A percentile compares a stretch with the other conserved stretches of the same genome.
Evolutionary conservation across 2,113 vertebrate genomes (phyloP).

Genomic region (Hippocampus comes): DNA sequence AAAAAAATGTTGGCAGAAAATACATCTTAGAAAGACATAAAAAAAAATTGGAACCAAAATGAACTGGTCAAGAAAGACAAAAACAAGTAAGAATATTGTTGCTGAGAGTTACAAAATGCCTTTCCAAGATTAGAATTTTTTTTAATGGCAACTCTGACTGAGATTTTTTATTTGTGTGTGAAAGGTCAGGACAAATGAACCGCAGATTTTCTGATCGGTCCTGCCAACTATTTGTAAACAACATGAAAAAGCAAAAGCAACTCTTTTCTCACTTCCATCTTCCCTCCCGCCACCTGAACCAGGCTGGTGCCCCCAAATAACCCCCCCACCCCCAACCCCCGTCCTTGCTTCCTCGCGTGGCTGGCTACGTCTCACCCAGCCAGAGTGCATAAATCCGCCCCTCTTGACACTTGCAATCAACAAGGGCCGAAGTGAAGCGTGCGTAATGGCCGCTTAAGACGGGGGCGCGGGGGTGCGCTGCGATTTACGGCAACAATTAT

Average conservation of each 20-base stretch:
- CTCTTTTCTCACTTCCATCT: neutral
- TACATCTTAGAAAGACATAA: neutral
- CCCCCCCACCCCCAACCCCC: constrained; percentile 2
- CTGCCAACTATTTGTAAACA: neutral
- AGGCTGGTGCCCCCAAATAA: neutral
- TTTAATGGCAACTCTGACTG: no score
- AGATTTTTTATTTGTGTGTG: no score
- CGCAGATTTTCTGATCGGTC: neutral
- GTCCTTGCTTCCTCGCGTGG: constrained; percentile 13
- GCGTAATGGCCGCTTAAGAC: constrained; percentile 72
- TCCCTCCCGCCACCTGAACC: neutral
- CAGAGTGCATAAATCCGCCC: constrained; percentile 65
- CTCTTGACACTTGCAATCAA: constrained; percentile 74
- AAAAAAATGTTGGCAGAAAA: neutral
- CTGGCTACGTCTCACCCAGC: constrained; percentile 11
- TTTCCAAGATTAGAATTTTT: no score
- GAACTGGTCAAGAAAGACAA: no score
- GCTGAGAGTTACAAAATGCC: no score
- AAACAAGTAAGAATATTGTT: no score
- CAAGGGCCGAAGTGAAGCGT: constrained; percentile 71
- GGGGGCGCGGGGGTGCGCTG: constrained; percentile 62
- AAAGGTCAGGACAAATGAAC: no score
- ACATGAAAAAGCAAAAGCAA: neutral
- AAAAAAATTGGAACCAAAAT: neutral
- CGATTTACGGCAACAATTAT: constrained; percentile 77